Percentiles rank a stretch among this genome's conserved stretches.
phyloP scores from a whole-genome alignment of 2,888 invertebrate species.

The Archaeoteleia sp. region DNA sequence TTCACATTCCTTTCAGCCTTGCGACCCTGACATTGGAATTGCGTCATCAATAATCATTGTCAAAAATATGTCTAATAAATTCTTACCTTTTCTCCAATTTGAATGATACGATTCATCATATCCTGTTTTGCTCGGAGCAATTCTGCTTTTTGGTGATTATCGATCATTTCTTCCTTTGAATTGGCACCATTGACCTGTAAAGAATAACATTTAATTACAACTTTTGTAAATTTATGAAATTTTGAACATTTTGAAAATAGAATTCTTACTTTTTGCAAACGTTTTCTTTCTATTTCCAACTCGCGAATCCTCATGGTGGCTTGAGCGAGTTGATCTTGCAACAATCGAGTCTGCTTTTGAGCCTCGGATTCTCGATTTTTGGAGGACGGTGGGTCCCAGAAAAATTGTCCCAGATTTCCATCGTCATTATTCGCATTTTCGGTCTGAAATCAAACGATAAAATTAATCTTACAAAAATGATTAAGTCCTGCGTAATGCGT shows the following conservation, averaged over 20 bases:
- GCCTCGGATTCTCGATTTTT: slow-evolving; percentile 59
- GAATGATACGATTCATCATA: slow-evolving; percentile 72
- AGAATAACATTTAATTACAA: slow-evolving; percentile 4
- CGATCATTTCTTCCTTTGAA: slow-evolving; percentile 66
- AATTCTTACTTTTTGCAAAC: slow-evolving; percentile 59
- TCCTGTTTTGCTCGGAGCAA: slow-evolving; percentile 71
- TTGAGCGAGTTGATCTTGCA: slow-evolving; percentile 69
- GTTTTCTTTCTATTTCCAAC: slow-evolving; percentile 67
- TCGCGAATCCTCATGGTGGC: slow-evolving; percentile 71
- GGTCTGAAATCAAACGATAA: slow-evolving; percentile 59
- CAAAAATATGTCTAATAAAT: too few species aligned
- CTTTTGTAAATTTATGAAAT: not conserved
- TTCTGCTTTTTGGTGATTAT: slow-evolving; percentile 67
- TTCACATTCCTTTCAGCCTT: too few species aligned
- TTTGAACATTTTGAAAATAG: slow-evolving; percentile 5
- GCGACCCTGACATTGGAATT: too few species aligned
- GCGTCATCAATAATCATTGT: too few species aligned
- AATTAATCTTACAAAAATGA: not conserved
- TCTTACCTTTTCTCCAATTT: slow-evolving; percentile 72
- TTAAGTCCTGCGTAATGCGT: too few species aligned
- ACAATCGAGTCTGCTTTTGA: slow-evolving; percentile 59
- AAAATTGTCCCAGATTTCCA: slow-evolving; percentile 65
- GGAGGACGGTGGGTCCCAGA: slow-evolving; percentile 69
- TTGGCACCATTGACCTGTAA: slow-evolving; percentile 53
- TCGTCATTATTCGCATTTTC: slow-evolving; percentile 61